Conservation (phyloP, 1,140 invertebrate genomes). For the Lepidurus arcticus region DNA sequence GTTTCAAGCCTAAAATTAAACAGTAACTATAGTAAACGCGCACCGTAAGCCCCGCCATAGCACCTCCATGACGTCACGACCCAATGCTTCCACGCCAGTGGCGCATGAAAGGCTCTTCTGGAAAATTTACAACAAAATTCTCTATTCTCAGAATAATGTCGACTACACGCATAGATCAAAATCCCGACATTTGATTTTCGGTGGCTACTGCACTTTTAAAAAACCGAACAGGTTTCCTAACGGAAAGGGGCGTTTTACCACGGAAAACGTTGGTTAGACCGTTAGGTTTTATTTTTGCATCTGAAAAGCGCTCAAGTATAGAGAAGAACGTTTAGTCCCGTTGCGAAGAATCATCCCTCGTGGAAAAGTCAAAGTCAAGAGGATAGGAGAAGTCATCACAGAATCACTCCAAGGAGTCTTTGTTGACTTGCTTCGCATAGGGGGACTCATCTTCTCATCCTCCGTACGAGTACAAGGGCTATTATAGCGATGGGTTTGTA, state of each 20-base stretch:
- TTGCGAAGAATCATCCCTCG: neutral
- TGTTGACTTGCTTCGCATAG: constrained; percentile 12
- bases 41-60: no score
- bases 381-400: neutral
- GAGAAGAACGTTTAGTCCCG: neutral
- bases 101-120: no score
- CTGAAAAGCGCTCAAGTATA: neutral
- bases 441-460: neutral
- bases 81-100: no score
- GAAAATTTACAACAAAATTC: no score
- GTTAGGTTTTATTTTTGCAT: neutral
- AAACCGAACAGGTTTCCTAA: neutral
- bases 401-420: constrained; percentile 7
- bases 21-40: no score
- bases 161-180: no score
- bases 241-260: neutral
- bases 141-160: no score
- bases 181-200: no score
- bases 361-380: neutral
- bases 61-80: no score
- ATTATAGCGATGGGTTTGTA: constrained; percentile 1
- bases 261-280: neutral
- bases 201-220: no score
- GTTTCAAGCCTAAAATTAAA: no score
- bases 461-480: neutral